Base-by-base conservation (phyloP, 2,113 vertebrate species). In the Petrocephalus microphthalmus region DNA sequence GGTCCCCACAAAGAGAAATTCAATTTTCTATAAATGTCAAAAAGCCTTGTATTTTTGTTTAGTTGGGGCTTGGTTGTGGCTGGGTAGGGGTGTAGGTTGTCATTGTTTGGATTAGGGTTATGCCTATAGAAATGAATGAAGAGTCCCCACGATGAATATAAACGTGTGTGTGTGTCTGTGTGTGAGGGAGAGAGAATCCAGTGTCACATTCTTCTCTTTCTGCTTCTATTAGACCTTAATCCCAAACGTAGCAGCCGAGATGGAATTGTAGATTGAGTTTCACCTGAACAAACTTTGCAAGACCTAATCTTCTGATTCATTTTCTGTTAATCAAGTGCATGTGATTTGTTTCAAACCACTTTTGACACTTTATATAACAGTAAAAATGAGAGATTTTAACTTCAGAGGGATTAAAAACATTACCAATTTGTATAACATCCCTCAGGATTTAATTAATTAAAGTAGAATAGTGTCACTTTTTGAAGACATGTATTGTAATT, bases 381-480 rank as follows among this genome's bases (percentile, higher is more conserved):
- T 52, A 11, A 56, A 51, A 29, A 52, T 54, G 83, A 52, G n/a
- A 8, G 83, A 85, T 85, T 54, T n/a, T 37, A 85, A 85, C 84
- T 85, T 85, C 51, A 85, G 7, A 56, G 25, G 25, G 49, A 52
- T 56, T 85, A 54, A 85, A 85, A 33, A 54, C 47, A 85, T 85
- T 42, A 85, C 47, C 84, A 19, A 52, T 85, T 85, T 13, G 7
- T 33, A 49, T 85, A n/a, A 7, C 52, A 37, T 85, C 84, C 49
- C 20, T 53, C 25, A 54, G 52, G 29, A 85, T n/a, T n/a, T n/a
- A 85, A 85, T 85, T 82, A 37, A 82, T 82, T 85, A 56, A 37
- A 56, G 2, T 19, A 17, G 84, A 33, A 52, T 29, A 56, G 7
- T 85, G 51, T 85, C 29, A 85, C 37, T 85, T 83, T 84, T 29